Percentiles rank a stretch among this genome's conserved stretches.
phyloP scores from a whole-genome alignment of 2,888 invertebrate genomes.

The Tetramorium bicarinatum region DNA sequence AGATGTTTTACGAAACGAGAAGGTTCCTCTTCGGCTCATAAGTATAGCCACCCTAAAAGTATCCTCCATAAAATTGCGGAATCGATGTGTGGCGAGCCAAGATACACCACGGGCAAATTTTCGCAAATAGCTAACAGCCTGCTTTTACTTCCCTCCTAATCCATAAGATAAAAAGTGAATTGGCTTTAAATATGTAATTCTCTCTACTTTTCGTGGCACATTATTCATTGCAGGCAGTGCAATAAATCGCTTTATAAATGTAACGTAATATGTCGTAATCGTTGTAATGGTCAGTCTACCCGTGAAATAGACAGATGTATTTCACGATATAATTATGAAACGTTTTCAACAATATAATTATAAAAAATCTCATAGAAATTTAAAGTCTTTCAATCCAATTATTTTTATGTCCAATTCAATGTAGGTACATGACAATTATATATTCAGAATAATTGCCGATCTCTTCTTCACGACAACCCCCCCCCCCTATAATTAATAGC shows the following conservation, averaged over 20 bases:
- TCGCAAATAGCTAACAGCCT: slow-evolving; percentile 4
- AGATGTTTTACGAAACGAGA: slow-evolving; percentile 45
- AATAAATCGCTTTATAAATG: slow-evolving; percentile 35
- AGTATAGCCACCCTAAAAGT: slow-evolving; percentile 29
- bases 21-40: slow-evolving; percentile 10
- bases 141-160: background rate
- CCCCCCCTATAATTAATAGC: slow-evolving; percentile 44
- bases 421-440: background rate
- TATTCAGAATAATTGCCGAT: slow-evolving; percentile 13
- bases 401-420: slow-evolving; percentile 21
- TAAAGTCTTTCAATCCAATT: background rate
- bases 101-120: slow-evolving; percentile 19
- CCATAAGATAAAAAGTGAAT: slow-evolving; percentile 1
- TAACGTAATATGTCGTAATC: background rate
- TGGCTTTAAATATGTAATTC: slow-evolving; percentile 30
- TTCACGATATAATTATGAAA: background rate
- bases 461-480: background rate
- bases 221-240: slow-evolving; percentile 11
- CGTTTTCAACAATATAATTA: too few relatives aligned
- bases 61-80: slow-evolving; percentile 49
- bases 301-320: slow-evolving; percentile 6
- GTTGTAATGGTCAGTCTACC: background rate
- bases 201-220: background rate
- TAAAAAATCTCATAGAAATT: slow-evolving; percentile 30
- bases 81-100: slow-evolving; percentile 12